Base-by-base conservation (phyloP, 1,140 invertebrate genomes). In the Tribolium madens region DNA sequence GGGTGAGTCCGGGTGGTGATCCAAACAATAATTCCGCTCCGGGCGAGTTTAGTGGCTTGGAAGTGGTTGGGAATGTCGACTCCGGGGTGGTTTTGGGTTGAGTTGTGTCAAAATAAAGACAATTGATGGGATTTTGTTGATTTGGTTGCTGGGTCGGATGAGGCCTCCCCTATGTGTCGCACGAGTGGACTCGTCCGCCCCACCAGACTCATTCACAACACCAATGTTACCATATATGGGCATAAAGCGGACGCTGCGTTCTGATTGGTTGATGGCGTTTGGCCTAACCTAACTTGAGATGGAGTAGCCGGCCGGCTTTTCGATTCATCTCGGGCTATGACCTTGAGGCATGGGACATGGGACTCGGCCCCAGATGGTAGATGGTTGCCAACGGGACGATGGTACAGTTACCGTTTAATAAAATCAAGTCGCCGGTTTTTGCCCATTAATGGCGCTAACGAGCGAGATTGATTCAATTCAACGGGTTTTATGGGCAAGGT, bases 161-260 rank as follows among this genome's bases (percentile, higher is more conserved):
- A 3, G 80, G 73, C 74, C 78, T 76, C 82, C 82, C 83, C 82
- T 83, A 53, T 5, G 21, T 26, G 21, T 3, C 21, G 21, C 3
- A 5, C 42, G 15, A 60, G 79, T 83, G 79, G 81, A 81, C 71
- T 81, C 79, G 80, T 78, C 83, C 81, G 70, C 87, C 85, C 85
- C 84, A 83, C 85, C 85, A 83, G 78, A 73, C 84, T 85, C 86
- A 86, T 86, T 87, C 87, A 88, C 21, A 26, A 26, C 21, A 4
- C 87, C 87, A 87, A 88, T 88, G 89, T 90, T 91, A 89, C 91
- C 91, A 91, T 92, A 92, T 92, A 92, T 92, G 91, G 92, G 89
- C 90, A 92, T 91, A 91, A 91, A 91, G 89, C 89, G 89, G 89
- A 89, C 87, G 83, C 85, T 81, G 87, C 76, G 76, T 82, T 85